phyloP scores from a whole-genome alignment of 2,888 invertebrate genomes.

The Torymus texanus region DNA sequence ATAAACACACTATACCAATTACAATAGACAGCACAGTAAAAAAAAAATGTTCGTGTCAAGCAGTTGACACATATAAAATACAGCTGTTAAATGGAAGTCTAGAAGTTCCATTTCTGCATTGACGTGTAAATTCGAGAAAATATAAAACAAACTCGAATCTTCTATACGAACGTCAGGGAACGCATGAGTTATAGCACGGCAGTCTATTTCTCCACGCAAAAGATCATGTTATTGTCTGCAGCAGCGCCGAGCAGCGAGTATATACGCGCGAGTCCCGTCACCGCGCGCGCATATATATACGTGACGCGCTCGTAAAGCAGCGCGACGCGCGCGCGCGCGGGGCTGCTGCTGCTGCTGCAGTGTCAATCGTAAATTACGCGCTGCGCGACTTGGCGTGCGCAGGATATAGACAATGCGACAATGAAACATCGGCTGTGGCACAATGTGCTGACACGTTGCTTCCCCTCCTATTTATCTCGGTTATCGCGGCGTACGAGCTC shows the following conservation, averaged over 20 bases:
- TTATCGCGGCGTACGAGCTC: conserved; percentile 32
- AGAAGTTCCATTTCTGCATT: background rate
- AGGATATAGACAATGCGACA: conserved; percentile 49
- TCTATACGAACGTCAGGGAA: too few species aligned
- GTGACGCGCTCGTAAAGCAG: conserved; percentile 31
- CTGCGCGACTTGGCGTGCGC: conserved; percentile 13
- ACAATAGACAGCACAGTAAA: too few species aligned
- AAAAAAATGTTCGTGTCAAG: too few species aligned
- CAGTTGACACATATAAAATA: too few species aligned
- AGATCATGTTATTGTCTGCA: too few species aligned
- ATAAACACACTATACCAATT: too few species aligned
- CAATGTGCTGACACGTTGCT: conserved; percentile 48
- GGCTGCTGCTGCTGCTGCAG: too few species aligned
- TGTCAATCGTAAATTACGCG: conserved; percentile 48
- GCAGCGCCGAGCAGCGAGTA: too few species aligned
- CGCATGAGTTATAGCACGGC: too few species aligned
- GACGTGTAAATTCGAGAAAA: conserved; percentile 7
- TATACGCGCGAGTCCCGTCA: too few species aligned
- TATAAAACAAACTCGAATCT: background rate
- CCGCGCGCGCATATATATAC: background rate
- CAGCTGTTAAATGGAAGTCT: background rate
- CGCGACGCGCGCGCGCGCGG: background rate
- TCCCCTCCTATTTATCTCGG: conserved; percentile 45
- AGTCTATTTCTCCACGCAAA: too few species aligned
- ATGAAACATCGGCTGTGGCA: conserved; percentile 53